These are phyloP conservation scores for Nomada fabriciana DNA, from an alignment of 2,888 invertebrate species.

Conservation along the genomic window DNA sequence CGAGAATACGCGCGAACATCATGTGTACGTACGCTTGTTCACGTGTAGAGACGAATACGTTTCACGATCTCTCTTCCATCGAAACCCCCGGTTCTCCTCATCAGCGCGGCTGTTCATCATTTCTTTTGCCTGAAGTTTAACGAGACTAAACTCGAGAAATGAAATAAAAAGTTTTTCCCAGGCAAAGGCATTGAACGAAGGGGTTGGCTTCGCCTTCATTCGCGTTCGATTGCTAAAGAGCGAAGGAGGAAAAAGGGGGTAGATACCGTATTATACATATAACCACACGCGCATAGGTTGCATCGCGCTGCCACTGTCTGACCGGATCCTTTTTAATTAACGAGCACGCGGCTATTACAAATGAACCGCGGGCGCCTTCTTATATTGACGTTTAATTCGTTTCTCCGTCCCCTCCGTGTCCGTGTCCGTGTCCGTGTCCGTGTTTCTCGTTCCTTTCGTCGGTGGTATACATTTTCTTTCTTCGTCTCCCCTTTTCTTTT, in stretches of 20 bases:
- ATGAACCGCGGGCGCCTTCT: conserved; percentile 73
- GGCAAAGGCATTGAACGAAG: conserved; percentile 76
- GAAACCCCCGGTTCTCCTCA: conserved; percentile 44
- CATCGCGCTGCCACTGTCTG: conserved; percentile 35
- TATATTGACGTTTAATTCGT: conserved; percentile 78
- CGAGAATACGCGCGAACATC: not conserved
- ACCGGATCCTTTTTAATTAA: conserved; percentile 71
- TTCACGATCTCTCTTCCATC: conserved; percentile 26
- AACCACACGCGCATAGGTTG: conserved; percentile 14
- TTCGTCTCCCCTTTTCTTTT: conserved; percentile 10
- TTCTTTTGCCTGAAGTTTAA: conserved; percentile 81
- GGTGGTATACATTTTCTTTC: conserved; percentile 4
- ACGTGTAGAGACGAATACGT: conserved; percentile 1
- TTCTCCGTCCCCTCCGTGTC: conserved; percentile 36
- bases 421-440: conserved; percentile 30
- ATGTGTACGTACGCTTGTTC: not conserved
- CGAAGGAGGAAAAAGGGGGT: conserved; percentile 18
- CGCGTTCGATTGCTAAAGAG: conserved; percentile 52
- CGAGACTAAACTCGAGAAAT: conserved; percentile 83
- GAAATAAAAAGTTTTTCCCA: conserved; percentile 83
- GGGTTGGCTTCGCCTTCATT: conserved; percentile 37
- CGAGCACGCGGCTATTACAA: conserved; percentile 70
- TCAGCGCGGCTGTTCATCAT: conserved; percentile 69
- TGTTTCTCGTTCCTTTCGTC: not conserved
- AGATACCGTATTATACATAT: conserved; percentile 38